Conservation (phyloP, 2,113 vertebrate species). For the Lophius piscatorius region DNA sequence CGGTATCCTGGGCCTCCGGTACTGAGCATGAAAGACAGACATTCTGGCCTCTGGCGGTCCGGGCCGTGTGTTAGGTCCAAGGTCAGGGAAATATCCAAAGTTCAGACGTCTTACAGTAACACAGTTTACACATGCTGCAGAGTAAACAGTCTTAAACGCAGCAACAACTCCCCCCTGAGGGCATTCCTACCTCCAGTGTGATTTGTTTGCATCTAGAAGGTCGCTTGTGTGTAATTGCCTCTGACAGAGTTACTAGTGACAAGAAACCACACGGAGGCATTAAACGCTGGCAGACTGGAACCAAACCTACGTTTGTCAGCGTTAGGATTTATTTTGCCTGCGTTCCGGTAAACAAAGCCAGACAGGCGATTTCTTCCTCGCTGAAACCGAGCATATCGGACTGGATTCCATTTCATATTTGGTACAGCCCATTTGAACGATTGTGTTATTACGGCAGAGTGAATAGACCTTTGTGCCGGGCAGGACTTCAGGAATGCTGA, state of each 20-base stretch:
- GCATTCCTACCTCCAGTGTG: slow-evolving; percentile 45
- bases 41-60: slow-evolving; percentile 34
- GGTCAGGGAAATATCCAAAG: slow-evolving; percentile 43
- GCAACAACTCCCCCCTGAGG: slow-evolving; percentile 44
- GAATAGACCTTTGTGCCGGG: slow-evolving; percentile 70
- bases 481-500: slow-evolving; percentile 67
- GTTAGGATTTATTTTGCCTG: slow-evolving; percentile 61
- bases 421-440: slow-evolving; percentile 66
- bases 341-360: slow-evolving; percentile 62
- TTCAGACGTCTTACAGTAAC: slow-evolving; percentile 30
- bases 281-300: slow-evolving; percentile 40
- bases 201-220: slow-evolving; percentile 62
- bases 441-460: slow-evolving; percentile 67
- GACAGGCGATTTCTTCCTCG: slow-evolving; percentile 65
- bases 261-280: slow-evolving; percentile 54
- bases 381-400: slow-evolving; percentile 62
- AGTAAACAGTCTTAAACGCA: slow-evolving; percentile 58
- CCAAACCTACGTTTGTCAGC: slow-evolving; percentile 65
- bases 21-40: slow-evolving; percentile 30
- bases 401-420: slow-evolving; percentile 68
- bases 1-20: background rate
- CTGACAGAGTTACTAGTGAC: slow-evolving; percentile 60
- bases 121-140: slow-evolving; percentile 23
- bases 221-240: slow-evolving; percentile 60
- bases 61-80: slow-evolving; percentile 34